Percentiles rank a stretch among this genome's conserved stretches.
These are phyloP conservation scores for Pandemis corylana DNA, from an alignment of 2,888 invertebrate genomes.

Conservation along the genomic window DNA sequence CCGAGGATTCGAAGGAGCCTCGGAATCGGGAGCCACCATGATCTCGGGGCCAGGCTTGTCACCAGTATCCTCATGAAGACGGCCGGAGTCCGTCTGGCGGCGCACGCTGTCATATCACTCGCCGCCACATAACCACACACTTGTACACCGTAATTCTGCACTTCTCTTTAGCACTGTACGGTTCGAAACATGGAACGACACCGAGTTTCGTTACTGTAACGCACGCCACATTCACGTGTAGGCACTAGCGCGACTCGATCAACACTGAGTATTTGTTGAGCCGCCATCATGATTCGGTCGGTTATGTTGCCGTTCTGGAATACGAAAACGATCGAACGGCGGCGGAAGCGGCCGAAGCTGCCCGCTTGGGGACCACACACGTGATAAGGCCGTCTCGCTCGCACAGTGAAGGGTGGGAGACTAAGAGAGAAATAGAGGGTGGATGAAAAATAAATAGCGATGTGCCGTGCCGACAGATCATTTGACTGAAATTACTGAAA, in stretches of 20 bases:
- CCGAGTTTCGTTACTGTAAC: slow-evolving; percentile 65
- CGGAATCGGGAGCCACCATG: slow-evolving; percentile 86
- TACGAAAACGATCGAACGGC: slow-evolving; percentile 67
- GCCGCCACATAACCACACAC: slow-evolving; percentile 85
- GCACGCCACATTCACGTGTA: slow-evolving; percentile 65
- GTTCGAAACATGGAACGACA: slow-evolving; percentile 74
- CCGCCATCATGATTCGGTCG: slow-evolving; percentile 83
- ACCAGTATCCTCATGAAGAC: slow-evolving; percentile 86
- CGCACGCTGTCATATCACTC: slow-evolving; percentile 85
- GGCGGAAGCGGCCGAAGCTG: slow-evolving; percentile 67
- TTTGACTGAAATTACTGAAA: slow-evolving; percentile 34
- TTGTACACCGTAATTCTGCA: slow-evolving; percentile 80
- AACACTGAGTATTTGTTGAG: slow-evolving; percentile 82
- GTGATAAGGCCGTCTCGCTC: slow-evolving; percentile 70
- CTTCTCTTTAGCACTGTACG: slow-evolving; percentile 76
- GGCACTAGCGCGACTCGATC: slow-evolving; percentile 73
- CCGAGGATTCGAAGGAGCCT: slow-evolving; percentile 85
- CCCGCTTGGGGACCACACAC: slow-evolving; percentile 78
- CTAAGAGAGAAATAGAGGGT: slow-evolving; percentile 72
- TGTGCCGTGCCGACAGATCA: slow-evolving; percentile 23
- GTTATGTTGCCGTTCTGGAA: slow-evolving; percentile 80
- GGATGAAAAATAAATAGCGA: slow-evolving; percentile 45
- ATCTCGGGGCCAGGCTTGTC: slow-evolving; percentile 85
- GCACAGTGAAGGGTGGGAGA: slow-evolving; percentile 59
- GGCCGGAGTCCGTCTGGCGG: slow-evolving; percentile 85